phyloP scores from a whole-genome alignment of 2,888 invertebrate species.

The Gastracanthus pulcherrimus region DNA sequence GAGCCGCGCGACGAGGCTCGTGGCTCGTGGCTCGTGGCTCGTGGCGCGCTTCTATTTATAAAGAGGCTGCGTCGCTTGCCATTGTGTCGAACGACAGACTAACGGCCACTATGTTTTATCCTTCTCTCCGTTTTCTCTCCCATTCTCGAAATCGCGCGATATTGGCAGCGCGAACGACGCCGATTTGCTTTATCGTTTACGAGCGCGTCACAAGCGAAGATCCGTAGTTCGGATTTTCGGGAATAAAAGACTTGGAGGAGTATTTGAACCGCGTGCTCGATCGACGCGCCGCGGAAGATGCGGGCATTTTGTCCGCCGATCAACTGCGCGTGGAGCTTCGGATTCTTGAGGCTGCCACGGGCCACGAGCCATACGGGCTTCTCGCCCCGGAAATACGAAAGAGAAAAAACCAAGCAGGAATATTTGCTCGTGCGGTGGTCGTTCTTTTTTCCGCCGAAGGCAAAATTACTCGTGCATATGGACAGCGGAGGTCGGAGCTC shows the following conservation, averaged over 20 bases:
- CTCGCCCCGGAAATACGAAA: background rate
- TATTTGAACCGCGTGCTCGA: background rate
- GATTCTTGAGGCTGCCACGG: background rate
- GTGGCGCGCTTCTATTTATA: slow-evolving; percentile 55
- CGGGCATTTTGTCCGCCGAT: slow-evolving; percentile 30
- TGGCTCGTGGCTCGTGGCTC: too few species aligned
- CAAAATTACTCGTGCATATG: slow-evolving; percentile 47
- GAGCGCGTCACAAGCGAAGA: background rate
- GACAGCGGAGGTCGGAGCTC: background rate
- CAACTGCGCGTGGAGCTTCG: slow-evolving; percentile 17
- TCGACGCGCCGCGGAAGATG: slow-evolving; percentile 26
- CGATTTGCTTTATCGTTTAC: slow-evolving; percentile 46
- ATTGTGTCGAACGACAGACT: slow-evolving; percentile 58
- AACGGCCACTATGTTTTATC: slow-evolving; percentile 53
- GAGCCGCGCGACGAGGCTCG: slow-evolving; percentile 31
- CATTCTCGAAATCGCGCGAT: slow-evolving; percentile 36
- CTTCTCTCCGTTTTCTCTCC: background rate
- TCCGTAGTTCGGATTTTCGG: background rate
- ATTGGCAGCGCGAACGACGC: slow-evolving; percentile 38
- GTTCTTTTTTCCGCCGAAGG: slow-evolving; percentile 31
- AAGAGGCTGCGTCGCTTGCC: slow-evolving; percentile 25
- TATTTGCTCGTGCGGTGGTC: slow-evolving; percentile 65
- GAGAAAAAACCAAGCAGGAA: slow-evolving; percentile 63
- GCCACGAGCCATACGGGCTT: background rate
- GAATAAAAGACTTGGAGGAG: slow-evolving; percentile 17